Conservation (phyloP, 2,113 vertebrate species). For the Baryphthengus martii region DNA sequence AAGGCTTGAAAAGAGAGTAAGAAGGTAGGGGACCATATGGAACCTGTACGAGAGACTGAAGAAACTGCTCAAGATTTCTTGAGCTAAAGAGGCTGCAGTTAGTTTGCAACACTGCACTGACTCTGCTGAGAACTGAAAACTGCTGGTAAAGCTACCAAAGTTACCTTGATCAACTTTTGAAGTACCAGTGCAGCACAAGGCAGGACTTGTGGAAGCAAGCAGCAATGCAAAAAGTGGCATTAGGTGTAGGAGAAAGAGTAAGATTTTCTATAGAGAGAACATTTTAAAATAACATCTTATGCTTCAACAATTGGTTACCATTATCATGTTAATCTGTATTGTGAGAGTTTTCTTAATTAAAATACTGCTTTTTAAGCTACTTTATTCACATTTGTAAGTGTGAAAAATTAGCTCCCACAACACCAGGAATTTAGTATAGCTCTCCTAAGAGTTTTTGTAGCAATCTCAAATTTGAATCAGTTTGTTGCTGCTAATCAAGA, state of each 20-base stretch:
- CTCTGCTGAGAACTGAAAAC: not conserved
- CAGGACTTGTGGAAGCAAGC: not conserved
- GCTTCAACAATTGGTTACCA: not conserved
- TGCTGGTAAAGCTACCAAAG: not conserved
- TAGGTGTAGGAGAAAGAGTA: not conserved
- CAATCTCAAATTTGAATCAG: not conserved
- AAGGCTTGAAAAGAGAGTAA: not conserved
- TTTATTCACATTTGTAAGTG: not conserved
- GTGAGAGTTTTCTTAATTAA: not conserved
- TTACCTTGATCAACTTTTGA: not conserved
- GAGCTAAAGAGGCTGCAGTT: not conserved
- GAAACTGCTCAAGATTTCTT: not conserved
- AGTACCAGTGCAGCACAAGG: not conserved
- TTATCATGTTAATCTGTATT: not conserved
- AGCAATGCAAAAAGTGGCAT: not conserved
- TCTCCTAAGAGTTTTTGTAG: not conserved
- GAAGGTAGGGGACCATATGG: not conserved
- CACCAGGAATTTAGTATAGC: not conserved
- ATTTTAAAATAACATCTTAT: not conserved
- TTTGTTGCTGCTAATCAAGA: not conserved
- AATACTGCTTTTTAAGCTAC: not conserved
- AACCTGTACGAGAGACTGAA: not conserved
- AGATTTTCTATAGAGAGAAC: not conserved
- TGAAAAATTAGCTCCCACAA: not conserved
- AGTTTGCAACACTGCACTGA: not conserved